These are phyloP conservation scores for Watsonalla cultraria DNA, from an alignment of 2,888 invertebrate genomes.

Conservation along the genomic window DNA sequence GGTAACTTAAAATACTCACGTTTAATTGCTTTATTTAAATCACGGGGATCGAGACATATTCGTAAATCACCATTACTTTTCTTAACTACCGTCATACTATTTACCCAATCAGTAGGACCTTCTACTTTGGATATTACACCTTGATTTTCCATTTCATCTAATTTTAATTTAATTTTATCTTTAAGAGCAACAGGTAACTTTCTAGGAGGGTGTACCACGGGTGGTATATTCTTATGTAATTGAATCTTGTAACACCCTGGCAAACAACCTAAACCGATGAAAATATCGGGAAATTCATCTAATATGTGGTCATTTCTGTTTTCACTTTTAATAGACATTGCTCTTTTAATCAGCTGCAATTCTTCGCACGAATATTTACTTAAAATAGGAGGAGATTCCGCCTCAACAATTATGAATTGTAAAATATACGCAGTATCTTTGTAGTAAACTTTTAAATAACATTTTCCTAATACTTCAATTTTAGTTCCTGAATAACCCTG, in stretches of 20 bases:
- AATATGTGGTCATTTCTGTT: conserved; percentile 1
- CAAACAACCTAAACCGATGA: not conserved
- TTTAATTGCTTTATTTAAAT: conserved; percentile 19
- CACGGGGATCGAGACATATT: conserved; percentile 23
- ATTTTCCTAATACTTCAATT: too few species aligned
- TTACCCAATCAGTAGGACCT: conserved; percentile 23
- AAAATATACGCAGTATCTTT: conserved; percentile 8
- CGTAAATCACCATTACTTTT: conserved; percentile 22
- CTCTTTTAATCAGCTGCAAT: conserved; percentile 12
- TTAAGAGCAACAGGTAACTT: conserved; percentile 18
- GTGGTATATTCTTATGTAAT: conserved; percentile 5
- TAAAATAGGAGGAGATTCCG: conserved; percentile 11
- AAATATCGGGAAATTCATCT: conserved; percentile 9
- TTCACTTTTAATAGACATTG: conserved; percentile 2
- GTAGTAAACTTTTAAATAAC: not conserved
- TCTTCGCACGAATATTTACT: conserved; percentile 14
- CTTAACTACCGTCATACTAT: conserved; percentile 20
- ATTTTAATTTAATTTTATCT: conserved; percentile 15
- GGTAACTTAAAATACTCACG: conserved; percentile 14
- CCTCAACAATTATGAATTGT: conserved; percentile 14
- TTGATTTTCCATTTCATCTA: conserved; percentile 15
- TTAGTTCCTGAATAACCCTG: too few species aligned
- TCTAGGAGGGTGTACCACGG: conserved; percentile 19
- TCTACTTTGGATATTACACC: conserved; percentile 20
- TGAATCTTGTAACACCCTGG: conserved; percentile 13